Base-by-base conservation (phyloP, 1,140 invertebrate genomes). In the Gyrodactylus bullatarudis region DNA sequence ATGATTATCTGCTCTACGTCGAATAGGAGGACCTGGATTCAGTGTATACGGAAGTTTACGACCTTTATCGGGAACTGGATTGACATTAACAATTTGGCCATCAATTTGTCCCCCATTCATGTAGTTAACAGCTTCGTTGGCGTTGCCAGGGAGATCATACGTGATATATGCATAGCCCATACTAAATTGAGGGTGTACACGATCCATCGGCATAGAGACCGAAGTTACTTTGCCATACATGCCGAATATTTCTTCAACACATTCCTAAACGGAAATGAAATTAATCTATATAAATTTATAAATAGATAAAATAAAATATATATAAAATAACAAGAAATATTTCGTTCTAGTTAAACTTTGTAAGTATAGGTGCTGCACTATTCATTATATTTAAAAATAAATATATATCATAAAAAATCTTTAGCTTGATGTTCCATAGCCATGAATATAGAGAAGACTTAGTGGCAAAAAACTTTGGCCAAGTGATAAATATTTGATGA, bases 81-180 rank as follows among this genome's bases (percentile, higher is more conserved):
- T 54, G n/a, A 54, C 34, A n/a, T 54, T 54, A n/a, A 54, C 34
- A n/a, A n/a, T n/a, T 54, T 71, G 70, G 1, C 72, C 72, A 23
- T 73, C 72, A 1, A 73, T 25, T 27, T 73, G 72, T 1, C 72
- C 72, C 19, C 26, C 26, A 73, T 73, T 73, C 72, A 73, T 73
- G 1, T 34, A 20, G 1, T 16, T 26, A 1, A 73, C 26, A 8
- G 72, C 23, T 2, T 73, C 22, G 1, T 73, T 20, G 19, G 72
- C 72, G 1, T 22, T 25, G 1, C 1, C 19, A 8, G 72, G 72
- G 1, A 25, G n/a, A 21, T 73, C 72, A 26, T 20, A 73, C n/a
- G 22, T 26, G n/a, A 73, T 21, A 73, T 73, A 73, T 1, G 72
- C 72, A 25, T 25, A 73, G n/a, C 72, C 72, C 2, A n/a, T 19